Base-by-base conservation (phyloP, 1,140 invertebrate genomes). In the Drosophila pseudoobscura region DNA sequence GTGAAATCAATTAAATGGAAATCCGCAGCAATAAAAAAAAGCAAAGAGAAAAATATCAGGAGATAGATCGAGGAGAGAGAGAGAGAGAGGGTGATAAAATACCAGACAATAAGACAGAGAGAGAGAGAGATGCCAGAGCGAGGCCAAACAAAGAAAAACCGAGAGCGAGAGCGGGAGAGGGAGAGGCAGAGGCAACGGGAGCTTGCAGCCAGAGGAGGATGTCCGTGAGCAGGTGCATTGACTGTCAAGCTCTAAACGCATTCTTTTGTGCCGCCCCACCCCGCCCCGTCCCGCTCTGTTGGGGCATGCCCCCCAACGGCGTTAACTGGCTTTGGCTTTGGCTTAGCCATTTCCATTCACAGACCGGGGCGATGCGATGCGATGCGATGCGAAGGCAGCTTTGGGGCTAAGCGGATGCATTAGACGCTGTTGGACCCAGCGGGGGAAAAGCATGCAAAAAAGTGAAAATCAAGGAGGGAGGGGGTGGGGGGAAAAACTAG, bases 1-100 rank as follows among this genome's bases (percentile, higher is more conserved):
- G 77, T 72, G 77, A 71, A 80, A 72, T 72, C 77, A 75, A 80
- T 80, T 75, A 80, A 80, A 80, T 80, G 77, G 77, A 80, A 80
- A 80, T 80, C 71, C 75, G 65, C 71, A 75, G 60, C 41, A 57
- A 56, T 39, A 65, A 72, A 20, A 51, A 22, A 50, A 51, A 46
- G 44, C 20, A 49, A 71, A 62, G 53, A 44, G 41, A 41, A 43
- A 43, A 43, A 43, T 15, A 60, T n/a, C 43, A 11, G 47, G 13
- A 58, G 60, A 50, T 26, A 64, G 43, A 63, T 49, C 45, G 50
- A 35, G 20, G 20, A 20, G 20, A 47, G 29, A 50, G 15, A 46
- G 7, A 41, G 7, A 29, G 17, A 44, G n/a, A 22, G 51, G 52
- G 20, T 58, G 55, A 78, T 77, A 65, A 56, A 75, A 71, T 59